Evolutionary conservation across 2,888 invertebrate species (phyloP).

Genomic region (Tubulanus polymorphus): DNA sequence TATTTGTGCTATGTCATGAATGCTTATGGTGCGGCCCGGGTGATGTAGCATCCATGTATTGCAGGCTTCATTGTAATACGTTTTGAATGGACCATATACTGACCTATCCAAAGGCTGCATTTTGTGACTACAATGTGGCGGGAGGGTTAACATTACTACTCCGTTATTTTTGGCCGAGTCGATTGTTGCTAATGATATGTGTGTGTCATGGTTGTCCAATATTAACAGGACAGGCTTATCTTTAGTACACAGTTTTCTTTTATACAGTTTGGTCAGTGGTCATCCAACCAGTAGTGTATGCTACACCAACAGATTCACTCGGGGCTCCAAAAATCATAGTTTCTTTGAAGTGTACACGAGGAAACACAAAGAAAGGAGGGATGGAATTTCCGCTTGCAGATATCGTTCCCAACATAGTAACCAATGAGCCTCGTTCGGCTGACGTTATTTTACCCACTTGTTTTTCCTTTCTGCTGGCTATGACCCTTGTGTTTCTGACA

Average conservation of each 20-base stretch:
- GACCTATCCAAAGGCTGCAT: slow-evolving; percentile 30
- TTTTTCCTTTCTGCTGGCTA: slow-evolving; percentile 2
- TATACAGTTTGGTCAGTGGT: not conserved
- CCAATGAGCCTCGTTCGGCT: slow-evolving; percentile 3
- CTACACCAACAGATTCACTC: not conserved
- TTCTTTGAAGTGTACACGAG: slow-evolving; percentile 2
- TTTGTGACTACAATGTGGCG: slow-evolving; percentile 44
- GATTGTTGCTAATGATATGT: slow-evolving; percentile 10
- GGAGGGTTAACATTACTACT: slow-evolving; percentile 42
- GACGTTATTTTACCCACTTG: slow-evolving; percentile 9
- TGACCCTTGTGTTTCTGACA: not conserved
- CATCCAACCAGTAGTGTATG: not conserved
- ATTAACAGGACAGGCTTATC: slow-evolving; percentile 37
- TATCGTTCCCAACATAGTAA: slow-evolving; percentile 5
- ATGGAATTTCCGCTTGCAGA: slow-evolving; percentile 9
- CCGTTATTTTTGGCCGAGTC: slow-evolving; percentile 30
- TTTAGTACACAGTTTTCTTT: slow-evolving; percentile 14
- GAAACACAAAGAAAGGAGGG: slow-evolving; percentile 13
- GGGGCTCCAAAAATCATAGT: slow-evolving; percentile 1
- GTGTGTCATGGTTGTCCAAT: slow-evolving; percentile 41
- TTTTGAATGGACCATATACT: slow-evolving; percentile 27
- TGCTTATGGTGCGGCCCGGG: slow-evolving; percentile 17
- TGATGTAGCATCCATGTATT: slow-evolving; percentile 24
- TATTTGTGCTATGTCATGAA: slow-evolving; percentile 20
- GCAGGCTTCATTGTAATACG: slow-evolving; percentile 18